These are phyloP conservation scores for Ormyrus thymus DNA, from an alignment of 2,888 invertebrate genomes.

Conservation along the genomic window DNA sequence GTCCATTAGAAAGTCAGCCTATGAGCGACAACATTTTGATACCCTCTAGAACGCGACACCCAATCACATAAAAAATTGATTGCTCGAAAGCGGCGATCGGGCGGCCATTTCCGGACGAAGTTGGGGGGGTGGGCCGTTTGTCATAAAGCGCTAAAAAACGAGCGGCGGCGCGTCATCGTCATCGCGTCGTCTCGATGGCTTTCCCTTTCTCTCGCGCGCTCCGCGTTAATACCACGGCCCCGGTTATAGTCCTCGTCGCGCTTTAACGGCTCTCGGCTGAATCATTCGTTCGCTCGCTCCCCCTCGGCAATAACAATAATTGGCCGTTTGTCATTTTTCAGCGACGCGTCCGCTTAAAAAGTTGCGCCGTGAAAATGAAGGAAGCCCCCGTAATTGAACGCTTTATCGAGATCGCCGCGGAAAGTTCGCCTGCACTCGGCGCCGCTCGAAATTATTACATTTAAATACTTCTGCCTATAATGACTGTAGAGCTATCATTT, in stretches of 20 bases:
- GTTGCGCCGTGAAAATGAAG: background rate
- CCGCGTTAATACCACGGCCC: background rate
- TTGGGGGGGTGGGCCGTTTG: background rate
- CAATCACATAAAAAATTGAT: too few species aligned
- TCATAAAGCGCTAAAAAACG: conserved; percentile 24
- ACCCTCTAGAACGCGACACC: too few species aligned
- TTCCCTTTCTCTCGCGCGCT: conserved; percentile 16
- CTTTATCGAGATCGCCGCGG: background rate
- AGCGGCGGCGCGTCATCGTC: conserved; percentile 10
- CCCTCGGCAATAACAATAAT: conserved; percentile 45
- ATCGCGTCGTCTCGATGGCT: background rate
- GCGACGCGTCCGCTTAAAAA: background rate
- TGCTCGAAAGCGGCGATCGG: too few species aligned
- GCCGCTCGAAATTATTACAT: too few species aligned
- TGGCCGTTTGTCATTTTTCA: conserved; percentile 45
- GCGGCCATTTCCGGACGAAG: too few species aligned
- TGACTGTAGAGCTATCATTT: too few species aligned
- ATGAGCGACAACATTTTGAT: too few species aligned
- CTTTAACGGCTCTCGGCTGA: conserved; percentile 33
- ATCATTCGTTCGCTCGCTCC: conserved; percentile 7
- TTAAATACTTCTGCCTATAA: too few species aligned
- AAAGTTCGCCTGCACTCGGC: too few species aligned
- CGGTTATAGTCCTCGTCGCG: conserved; percentile 11
- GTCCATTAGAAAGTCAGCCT: too few species aligned
- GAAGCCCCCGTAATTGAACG: background rate